phyloP scores from a whole-genome alignment of 1,140 invertebrate species.

The Apis florea region DNA sequence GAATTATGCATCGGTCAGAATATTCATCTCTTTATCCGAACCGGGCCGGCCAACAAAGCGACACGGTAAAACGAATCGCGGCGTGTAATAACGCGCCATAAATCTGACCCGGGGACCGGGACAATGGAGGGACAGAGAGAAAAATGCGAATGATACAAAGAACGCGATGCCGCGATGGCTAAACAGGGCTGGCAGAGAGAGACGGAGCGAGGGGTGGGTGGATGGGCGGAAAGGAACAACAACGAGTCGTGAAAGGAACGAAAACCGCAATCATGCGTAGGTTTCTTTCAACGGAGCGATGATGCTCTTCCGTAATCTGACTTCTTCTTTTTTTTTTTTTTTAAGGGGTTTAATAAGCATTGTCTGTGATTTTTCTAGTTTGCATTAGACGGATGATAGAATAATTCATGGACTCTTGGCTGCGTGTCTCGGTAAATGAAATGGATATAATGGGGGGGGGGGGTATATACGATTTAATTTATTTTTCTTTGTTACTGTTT shows the following conservation, averaged over 20 bases:
- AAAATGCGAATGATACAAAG: conserved; percentile 42
- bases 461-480: background rate
- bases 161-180: conserved; percentile 31
- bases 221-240: conserved; percentile 11
- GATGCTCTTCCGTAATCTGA: background rate
- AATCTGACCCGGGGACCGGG: conserved; percentile 34
- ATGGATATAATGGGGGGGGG: no score
- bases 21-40: conserved; percentile 48
- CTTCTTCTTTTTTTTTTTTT: background rate
- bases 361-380: background rate
- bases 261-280: conserved; percentile 43
- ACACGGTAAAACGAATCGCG: conserved; percentile 48
- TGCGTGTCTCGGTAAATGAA: no score
- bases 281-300: conserved; percentile 7
- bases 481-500: background rate
- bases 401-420: no score
- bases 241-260: conserved; percentile 26
- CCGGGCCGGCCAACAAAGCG: conserved; percentile 37
- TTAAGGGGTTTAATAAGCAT: conserved; percentile 45
- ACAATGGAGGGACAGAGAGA: conserved; percentile 43
- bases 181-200: conserved; percentile 5
- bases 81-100: conserved; percentile 48
- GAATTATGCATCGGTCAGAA: conserved; percentile 45
- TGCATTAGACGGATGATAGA: no score
- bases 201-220: no score